Conservation (phyloP, 2,113 vertebrate species). For the Tringa solitaria region DNA sequence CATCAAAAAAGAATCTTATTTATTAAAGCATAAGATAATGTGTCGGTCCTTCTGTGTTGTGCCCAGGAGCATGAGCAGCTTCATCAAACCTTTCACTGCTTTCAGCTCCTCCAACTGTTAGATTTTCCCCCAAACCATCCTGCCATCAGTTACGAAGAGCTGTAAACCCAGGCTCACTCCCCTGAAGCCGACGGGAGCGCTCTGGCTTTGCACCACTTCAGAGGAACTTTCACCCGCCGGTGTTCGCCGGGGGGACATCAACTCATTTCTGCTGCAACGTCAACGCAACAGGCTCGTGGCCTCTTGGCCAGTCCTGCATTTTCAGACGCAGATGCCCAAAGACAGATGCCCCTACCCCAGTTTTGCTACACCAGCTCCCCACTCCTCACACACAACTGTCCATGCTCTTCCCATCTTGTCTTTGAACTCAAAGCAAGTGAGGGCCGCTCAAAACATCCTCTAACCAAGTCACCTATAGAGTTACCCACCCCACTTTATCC, state of each 20-base stretch:
- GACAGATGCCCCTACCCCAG: background rate
- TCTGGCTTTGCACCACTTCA: background rate
- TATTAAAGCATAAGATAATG: background rate
- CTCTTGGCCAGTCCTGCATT: background rate
- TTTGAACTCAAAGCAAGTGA: background rate
- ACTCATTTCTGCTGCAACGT: background rate
- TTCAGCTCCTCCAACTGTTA: background rate
- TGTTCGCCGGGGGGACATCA: background rate
- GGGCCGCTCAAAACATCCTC: accelerated
- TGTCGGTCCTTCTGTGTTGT: background rate
- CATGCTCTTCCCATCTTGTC: background rate
- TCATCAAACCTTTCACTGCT: background rate
- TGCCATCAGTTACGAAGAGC: background rate
- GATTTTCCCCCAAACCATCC: background rate
- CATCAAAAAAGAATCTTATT: background rate
- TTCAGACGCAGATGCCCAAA: background rate
- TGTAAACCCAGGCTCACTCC: background rate
- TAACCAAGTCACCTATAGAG: background rate
- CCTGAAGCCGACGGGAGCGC: background rate
- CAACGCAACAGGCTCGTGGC: accelerated
- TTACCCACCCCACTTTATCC: background rate
- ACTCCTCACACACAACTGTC: background rate
- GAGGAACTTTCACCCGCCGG: background rate
- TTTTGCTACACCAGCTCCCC: background rate
- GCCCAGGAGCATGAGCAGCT: background rate